phyloP scores from a whole-genome alignment of 2,888 invertebrate species.

The Lasioglossum marginatum region DNA sequence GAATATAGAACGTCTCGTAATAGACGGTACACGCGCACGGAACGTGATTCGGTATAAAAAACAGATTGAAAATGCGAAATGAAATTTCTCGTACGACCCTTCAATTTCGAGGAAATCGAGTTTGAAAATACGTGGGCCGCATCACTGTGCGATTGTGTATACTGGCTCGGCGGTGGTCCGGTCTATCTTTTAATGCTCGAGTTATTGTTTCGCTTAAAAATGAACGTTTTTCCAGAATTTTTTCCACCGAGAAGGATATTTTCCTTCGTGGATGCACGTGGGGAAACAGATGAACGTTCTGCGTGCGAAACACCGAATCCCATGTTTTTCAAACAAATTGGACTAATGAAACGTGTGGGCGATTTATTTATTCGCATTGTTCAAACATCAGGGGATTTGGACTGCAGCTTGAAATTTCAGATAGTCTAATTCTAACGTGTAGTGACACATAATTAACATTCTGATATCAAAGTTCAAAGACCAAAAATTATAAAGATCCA shows the following conservation, averaged over 20 bases:
- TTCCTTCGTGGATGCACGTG: too few species aligned
- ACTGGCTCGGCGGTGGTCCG: background rate
- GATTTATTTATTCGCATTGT: background rate
- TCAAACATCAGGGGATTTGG: background rate
- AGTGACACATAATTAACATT: background rate
- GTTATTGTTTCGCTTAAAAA: conserved; percentile 14
- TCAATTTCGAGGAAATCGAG: conserved; percentile 6
- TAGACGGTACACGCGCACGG: background rate
- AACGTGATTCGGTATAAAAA: conserved; percentile 3
- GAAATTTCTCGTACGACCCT: conserved; percentile 2
- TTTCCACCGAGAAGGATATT: background rate
- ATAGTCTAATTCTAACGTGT: background rate
- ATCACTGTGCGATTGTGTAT: background rate
- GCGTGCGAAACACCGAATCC: background rate
- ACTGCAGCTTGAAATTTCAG: background rate
- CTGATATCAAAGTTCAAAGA: background rate
- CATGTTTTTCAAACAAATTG: background rate
- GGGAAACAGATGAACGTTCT: background rate
- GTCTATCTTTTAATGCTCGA: conserved; percentile 1
- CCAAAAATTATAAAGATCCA: background rate
- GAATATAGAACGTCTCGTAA: background rate
- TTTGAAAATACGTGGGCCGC: conserved; percentile 15
- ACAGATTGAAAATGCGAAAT: conserved; percentile 5
- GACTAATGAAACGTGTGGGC: background rate
- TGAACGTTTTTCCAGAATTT: background rate